These are phyloP conservation scores for Lamellibrachia luymesi DNA, from an alignment of 1,140 invertebrate genomes.

Conservation along the genomic window DNA sequence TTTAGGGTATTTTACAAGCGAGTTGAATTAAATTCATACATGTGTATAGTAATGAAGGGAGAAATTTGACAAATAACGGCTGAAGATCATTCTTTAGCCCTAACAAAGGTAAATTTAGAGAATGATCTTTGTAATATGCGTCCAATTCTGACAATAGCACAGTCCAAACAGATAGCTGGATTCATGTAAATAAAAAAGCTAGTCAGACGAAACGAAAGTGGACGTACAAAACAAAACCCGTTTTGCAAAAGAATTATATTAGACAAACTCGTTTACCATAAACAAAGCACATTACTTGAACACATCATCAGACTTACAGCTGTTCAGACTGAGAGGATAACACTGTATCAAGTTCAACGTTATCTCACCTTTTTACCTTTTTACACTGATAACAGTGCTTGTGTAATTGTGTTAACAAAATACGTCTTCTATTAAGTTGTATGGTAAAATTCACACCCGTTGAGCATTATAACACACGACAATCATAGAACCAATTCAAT, in stretches of 20 bases:
- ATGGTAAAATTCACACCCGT: neutral
- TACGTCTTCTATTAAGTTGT: neutral
- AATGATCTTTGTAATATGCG: neutral
- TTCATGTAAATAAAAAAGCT: neutral
- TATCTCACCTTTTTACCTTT: neutral
- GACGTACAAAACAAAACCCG: neutral
- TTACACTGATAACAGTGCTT: neutral
- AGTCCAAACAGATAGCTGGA: neutral
- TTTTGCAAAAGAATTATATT: neutral
- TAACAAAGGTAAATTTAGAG: neutral
- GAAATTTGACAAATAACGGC: neutral
- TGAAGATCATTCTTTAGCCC: neutral
- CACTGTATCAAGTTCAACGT: neutral
- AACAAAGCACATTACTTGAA: neutral
- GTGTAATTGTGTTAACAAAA: neutral
- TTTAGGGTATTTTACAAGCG: neutral
- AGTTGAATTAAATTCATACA: neutral
- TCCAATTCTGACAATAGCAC: neutral
- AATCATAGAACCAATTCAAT: neutral
- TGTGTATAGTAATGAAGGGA: neutral
- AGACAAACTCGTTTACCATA: neutral
- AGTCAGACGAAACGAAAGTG: neutral
- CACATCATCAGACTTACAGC: neutral
- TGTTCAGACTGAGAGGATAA: no score
- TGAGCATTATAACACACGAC: neutral